Conservation (phyloP, 2,113 vertebrate species). For the Cairina moschata region DNA sequence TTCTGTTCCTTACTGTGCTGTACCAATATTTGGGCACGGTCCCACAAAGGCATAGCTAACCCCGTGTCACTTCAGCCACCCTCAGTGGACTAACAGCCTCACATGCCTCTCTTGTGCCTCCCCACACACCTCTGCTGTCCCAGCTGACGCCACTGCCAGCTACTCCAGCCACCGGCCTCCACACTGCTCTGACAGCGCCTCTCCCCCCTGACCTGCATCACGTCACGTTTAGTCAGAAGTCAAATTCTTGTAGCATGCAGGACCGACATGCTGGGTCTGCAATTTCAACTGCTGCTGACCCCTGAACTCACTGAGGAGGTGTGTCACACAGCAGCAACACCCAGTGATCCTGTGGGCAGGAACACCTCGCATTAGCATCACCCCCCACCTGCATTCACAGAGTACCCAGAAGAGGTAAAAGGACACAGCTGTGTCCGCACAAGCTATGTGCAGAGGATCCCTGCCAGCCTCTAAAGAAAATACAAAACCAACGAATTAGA, state of each 20-base stretch:
- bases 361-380: not conserved
- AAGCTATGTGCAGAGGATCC: not conserved
- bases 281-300: not conserved
- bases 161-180: not conserved
- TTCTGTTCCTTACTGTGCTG: not conserved
- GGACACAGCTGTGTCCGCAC: not conserved
- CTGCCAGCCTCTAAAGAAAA: not conserved
- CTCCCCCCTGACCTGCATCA: not conserved
- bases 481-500: conserved; percentile 38
- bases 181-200: not conserved
- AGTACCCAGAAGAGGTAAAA: not conserved
- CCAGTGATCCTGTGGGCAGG: not conserved
- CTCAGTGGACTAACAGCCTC: not conserved
- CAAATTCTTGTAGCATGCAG: not conserved
- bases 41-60: not conserved
- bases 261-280: not conserved
- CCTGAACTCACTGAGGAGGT: not conserved
- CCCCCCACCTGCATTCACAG: not conserved
- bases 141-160: not conserved
- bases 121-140: not conserved
- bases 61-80: not conserved
- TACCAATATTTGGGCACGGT: not conserved
- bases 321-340: not conserved
- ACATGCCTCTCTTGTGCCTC: not conserved
- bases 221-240: not conserved